phyloP scores from a whole-genome alignment of 2,888 invertebrate species.

The Melinaea marsaeus region DNA sequence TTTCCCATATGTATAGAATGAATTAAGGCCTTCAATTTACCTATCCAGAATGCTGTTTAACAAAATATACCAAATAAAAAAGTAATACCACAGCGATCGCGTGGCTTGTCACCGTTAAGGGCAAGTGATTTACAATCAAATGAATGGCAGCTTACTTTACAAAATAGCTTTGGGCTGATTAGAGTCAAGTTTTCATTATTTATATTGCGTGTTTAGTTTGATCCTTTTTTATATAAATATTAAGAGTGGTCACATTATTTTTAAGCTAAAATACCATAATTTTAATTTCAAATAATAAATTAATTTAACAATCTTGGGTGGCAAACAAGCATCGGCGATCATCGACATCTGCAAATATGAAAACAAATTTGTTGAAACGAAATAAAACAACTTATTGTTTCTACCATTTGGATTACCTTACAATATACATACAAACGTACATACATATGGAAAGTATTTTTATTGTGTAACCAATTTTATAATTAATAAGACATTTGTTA shows the following conservation, averaged over 20 bases:
- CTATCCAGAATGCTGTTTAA: background rate
- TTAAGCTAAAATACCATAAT: background rate
- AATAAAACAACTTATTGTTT: too few species aligned
- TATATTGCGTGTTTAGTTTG: background rate
- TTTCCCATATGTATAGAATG: background rate
- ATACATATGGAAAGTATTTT: background rate
- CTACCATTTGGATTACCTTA: too few species aligned
- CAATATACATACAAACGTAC: too few species aligned
- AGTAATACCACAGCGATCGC: constrained; percentile 13
- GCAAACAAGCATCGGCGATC: too few species aligned
- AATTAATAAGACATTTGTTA: background rate
- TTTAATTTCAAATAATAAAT: background rate
- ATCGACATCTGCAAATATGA: too few species aligned
- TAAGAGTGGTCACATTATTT: background rate
- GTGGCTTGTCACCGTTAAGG: constrained; percentile 21
- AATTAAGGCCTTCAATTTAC: background rate
- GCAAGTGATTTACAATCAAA: constrained; percentile 20
- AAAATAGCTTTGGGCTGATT: background rate
- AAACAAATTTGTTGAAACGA: too few species aligned
- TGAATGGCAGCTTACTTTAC: constrained; percentile 18
- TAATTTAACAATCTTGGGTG: background rate
- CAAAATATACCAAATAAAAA: background rate
- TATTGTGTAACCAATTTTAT: background rate
- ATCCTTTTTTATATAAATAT: constrained; percentile 3
- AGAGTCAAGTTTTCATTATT: background rate